Evolutionary conservation across 2,888 invertebrate species (phyloP).

Genomic region (Chelonus formosanus): DNA sequence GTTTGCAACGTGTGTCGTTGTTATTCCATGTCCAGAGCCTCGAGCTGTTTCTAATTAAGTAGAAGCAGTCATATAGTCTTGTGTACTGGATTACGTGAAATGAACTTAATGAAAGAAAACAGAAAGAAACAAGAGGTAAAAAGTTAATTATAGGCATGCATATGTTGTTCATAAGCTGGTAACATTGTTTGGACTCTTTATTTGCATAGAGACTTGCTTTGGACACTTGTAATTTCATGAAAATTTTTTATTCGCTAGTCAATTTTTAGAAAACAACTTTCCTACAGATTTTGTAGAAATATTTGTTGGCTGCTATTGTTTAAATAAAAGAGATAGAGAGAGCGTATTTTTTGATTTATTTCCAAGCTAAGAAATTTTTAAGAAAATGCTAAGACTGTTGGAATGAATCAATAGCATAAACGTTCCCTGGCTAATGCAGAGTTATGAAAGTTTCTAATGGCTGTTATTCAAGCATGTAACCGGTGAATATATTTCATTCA

Average conservation of each 20-base stretch:
- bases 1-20: conserved; percentile 41
- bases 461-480: conserved; percentile 12
- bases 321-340: too few species aligned
- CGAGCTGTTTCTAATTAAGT: conserved; percentile 56
- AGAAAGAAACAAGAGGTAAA: conserved; percentile 7
- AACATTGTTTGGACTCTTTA: too few species aligned
- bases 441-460: conserved; percentile 11
- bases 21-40: conserved; percentile 47
- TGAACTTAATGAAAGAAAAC: conserved; percentile 8
- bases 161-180: too few species aligned
- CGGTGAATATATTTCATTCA: neutral
- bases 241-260: too few species aligned
- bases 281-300: too few species aligned
- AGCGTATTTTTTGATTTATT: too few species aligned
- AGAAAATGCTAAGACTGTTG: too few species aligned
- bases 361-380: too few species aligned
- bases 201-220: too few species aligned
- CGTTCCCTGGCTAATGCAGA: conserved; percentile 5
- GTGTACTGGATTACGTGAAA: neutral
- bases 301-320: too few species aligned
- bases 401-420: conserved; percentile 6
- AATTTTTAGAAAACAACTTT: too few species aligned
- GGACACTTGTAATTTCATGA: too few species aligned
- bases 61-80: conserved; percentile 52
- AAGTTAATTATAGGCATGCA: neutral